Conservation (phyloP, 2,113 vertebrate genomes). For the Lampris megalopsis region DNA sequence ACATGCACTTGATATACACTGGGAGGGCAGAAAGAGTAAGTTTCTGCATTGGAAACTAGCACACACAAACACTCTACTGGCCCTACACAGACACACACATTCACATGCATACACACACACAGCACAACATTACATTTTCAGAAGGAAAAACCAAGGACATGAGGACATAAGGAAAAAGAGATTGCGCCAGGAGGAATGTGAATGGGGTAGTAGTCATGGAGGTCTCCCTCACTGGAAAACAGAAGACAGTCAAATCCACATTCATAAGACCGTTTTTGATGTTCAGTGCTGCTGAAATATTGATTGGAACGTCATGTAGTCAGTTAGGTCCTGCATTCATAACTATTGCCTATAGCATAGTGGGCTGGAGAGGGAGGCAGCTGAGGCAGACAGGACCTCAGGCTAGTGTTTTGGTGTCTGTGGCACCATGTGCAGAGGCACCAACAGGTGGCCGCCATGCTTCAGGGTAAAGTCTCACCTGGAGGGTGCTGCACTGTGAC, state of each 20-base stretch:
- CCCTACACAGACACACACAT: conserved; percentile 7
- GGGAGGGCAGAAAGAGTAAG: conserved; percentile 27
- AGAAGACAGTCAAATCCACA: conserved; percentile 41
- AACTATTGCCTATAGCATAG: conserved; percentile 42
- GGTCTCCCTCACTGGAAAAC: conserved; percentile 46
- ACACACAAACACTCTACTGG: conserved; percentile 4
- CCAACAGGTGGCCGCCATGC: conserved; percentile 73
- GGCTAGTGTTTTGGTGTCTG: conserved; percentile 57
- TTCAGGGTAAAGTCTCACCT: conserved; percentile 62
- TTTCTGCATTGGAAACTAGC: conserved; percentile 16
- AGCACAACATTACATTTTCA: neutral
- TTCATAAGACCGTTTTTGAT: conserved; percentile 74
- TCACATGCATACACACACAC: conserved; percentile 1
- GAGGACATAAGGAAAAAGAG: conserved; percentile 44
- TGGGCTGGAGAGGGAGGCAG: conserved; percentile 37
- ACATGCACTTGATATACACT: conserved; percentile 40
- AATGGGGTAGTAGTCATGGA: conserved; percentile 53
- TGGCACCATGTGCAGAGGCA: conserved; percentile 40
- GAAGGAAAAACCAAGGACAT: conserved; percentile 5
- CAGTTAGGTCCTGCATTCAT: conserved; percentile 59
- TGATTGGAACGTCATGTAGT: conserved; percentile 65
- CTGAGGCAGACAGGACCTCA: conserved; percentile 50
- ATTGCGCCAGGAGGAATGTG: conserved; percentile 21
- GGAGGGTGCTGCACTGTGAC: conserved; percentile 32
- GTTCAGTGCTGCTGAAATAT: conserved; percentile 72